These are phyloP conservation scores for Felis chaus DNA, from an alignment of 2,113 vertebrate genomes.

Conservation along the genomic window DNA sequence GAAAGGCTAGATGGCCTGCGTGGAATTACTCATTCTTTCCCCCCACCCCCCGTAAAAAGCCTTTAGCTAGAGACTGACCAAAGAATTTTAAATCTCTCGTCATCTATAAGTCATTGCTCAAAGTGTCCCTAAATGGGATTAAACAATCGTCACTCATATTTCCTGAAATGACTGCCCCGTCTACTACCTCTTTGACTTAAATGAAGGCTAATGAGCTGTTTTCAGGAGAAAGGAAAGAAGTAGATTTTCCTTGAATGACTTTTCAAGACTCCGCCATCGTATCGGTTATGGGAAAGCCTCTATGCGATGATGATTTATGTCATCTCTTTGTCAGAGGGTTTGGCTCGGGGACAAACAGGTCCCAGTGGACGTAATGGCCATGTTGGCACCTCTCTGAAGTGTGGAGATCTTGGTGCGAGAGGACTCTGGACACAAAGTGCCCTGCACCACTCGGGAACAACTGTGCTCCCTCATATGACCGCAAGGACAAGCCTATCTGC, in stretches of 20 bases:
- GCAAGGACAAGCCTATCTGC: accelerated
- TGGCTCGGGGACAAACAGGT: conserved; percentile 59
- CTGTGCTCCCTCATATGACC: accelerated
- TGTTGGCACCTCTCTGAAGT: background rate
- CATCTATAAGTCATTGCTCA: conserved; percentile 85
- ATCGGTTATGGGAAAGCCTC: conserved; percentile 67
- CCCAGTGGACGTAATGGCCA: conserved; percentile 3
- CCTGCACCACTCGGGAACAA: accelerated
- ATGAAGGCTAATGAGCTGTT: conserved; percentile 83
- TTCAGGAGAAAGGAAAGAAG: conserved; percentile 82
- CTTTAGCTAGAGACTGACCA: conserved; percentile 83
- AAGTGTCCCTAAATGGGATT: conserved; percentile 88
- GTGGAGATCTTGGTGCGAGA: accelerated
- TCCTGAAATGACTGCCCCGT: conserved; percentile 65
- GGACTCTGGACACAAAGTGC: accelerated
- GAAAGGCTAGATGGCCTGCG: conserved; percentile 72
- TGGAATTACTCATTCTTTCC: conserved; percentile 82
- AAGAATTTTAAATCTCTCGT: conserved; percentile 86
- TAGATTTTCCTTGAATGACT: conserved; percentile 80
- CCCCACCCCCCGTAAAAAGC: conserved; percentile 78
- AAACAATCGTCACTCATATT: conserved; percentile 82
- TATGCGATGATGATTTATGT: conserved; percentile 69
- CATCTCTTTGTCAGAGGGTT: conserved; percentile 65
- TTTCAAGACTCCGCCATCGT: conserved; percentile 75
- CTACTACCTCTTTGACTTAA: conserved; percentile 79